phyloP scores from a whole-genome alignment of 2,888 invertebrate genomes.

The Ceratothoa steindachneri region DNA sequence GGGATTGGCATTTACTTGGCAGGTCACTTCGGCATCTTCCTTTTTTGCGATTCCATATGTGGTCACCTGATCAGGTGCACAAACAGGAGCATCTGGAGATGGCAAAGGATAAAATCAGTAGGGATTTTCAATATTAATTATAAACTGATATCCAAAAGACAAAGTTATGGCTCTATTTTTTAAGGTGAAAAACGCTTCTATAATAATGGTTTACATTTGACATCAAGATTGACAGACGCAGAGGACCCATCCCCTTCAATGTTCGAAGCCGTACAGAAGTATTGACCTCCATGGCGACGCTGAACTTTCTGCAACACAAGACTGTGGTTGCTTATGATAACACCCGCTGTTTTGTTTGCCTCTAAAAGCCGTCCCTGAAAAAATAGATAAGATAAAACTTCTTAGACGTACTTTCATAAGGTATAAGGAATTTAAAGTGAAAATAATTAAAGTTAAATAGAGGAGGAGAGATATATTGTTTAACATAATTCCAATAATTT shows the following conservation, averaged over 20 bases:
- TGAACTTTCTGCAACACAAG: conserved; percentile 75
- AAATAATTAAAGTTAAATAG: too few relatives aligned
- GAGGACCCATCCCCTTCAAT: conserved; percentile 86
- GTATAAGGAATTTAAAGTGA: too few relatives aligned
- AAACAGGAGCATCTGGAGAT: conserved; percentile 29
- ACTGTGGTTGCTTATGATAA: conserved; percentile 76
- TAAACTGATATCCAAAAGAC: background rate
- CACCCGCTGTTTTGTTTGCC: conserved; percentile 75
- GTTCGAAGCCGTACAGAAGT: conserved; percentile 82
- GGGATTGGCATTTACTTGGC: conserved; percentile 55
- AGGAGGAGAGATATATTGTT: too few relatives aligned
- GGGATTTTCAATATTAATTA: background rate
- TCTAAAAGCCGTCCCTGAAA: conserved; percentile 64
- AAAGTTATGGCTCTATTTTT: background rate
- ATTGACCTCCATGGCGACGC: conserved; percentile 76
- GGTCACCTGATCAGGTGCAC: conserved; percentile 26
- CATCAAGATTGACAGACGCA: conserved; percentile 70
- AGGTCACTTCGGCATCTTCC: conserved; percentile 28
- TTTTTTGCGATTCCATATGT: conserved; percentile 34
- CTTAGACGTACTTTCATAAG: too few relatives aligned
- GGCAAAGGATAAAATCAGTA: background rate
- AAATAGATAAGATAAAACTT: too few relatives aligned
- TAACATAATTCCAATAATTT: too few relatives aligned
- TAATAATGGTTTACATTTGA: conserved; percentile 73
- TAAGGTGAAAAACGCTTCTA: background rate